Base-by-base conservation (phyloP, 2,888 invertebrate genomes). In the Galerucella calmariensis region DNA sequence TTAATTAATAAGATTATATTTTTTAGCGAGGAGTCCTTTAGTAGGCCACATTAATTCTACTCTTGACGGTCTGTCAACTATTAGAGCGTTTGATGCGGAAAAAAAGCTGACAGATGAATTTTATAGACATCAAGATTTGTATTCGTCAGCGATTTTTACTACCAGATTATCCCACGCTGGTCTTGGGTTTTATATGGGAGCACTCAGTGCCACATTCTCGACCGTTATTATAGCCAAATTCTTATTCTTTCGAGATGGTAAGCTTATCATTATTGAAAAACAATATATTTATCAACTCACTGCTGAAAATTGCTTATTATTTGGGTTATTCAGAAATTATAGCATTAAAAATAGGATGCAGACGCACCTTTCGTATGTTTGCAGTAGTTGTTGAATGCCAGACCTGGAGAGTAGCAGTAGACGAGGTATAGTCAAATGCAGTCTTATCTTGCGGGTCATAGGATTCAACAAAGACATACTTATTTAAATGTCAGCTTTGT, bases 11-110 rank as follows among this genome's bases (percentile, higher is more conserved):
- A 69, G 41, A 46, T 16, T 93, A 93, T 53, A 66, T 71, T 79
- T 79, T 83, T 74, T 73, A 86, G 86, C 85, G 35, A 79, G 85
- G 73, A 86, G 86, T 76, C 86, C 87, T 3, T 79, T 86, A 41
- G 77, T 86, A 41, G 86, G 85, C 14, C 85, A 85, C 70, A 73
- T 87, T 10, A 87, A 85, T 75, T 82, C 86, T 5, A 84, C 86
- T 5, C 77, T 87, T 9, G 86, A 87, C 77, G 87, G 87, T 35
- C 71, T 86, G 48, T 81, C 85, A 16, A 86, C 85, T 11, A 85
- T 87, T 41, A 76, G 86, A 75, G 85, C 86, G 5, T 84, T 81
- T 63, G 79, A 80, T 65, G 85, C 84, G 4, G 82, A 86, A 78
- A 77, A 79, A 20, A 81, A 83, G 20, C 73, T 86, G 41, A 81